Conservation (phyloP, 2,797 vertebrate species). For the Selene dorsalis region DNA sequence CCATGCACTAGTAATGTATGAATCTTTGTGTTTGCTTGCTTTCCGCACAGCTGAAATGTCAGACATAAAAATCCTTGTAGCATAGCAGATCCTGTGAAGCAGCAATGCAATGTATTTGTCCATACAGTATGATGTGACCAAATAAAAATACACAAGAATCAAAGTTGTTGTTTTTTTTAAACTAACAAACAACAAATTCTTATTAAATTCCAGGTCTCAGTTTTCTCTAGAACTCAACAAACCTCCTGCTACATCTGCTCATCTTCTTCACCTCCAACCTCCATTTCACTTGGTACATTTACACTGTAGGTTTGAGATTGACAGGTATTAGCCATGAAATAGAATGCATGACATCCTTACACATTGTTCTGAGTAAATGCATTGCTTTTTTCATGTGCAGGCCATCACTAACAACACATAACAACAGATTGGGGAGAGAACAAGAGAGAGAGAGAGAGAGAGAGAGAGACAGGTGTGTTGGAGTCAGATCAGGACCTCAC, state of each 20-base stretch:
- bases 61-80: constrained; percentile 50
- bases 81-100: constrained; percentile 35
- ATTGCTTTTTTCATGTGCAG: too few species aligned
- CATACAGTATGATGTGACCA: too few species aligned
- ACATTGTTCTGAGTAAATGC: too few species aligned
- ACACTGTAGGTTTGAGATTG: too few species aligned
- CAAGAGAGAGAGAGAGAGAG: too few species aligned
- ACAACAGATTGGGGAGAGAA: too few species aligned
- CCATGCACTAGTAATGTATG: constrained; percentile 76
- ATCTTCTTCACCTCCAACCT: background rate
- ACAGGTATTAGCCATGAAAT: too few species aligned
- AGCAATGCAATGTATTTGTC: background rate
- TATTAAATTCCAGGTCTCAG: too few species aligned
- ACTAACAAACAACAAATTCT: background rate
- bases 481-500: background rate
- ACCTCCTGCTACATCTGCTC: too few species aligned
- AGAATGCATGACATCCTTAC: too few species aligned
- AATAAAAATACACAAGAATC: background rate
- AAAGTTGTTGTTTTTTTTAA: background rate
- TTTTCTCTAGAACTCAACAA: background rate
- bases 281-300: background rate
- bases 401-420: too few species aligned
- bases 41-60: constrained; percentile 74
- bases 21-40: constrained; percentile 67
- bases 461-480: background rate